Evolutionary conservation across 2,888 invertebrate species (phyloP).

Genomic region (Penaeus monodon): DNA sequence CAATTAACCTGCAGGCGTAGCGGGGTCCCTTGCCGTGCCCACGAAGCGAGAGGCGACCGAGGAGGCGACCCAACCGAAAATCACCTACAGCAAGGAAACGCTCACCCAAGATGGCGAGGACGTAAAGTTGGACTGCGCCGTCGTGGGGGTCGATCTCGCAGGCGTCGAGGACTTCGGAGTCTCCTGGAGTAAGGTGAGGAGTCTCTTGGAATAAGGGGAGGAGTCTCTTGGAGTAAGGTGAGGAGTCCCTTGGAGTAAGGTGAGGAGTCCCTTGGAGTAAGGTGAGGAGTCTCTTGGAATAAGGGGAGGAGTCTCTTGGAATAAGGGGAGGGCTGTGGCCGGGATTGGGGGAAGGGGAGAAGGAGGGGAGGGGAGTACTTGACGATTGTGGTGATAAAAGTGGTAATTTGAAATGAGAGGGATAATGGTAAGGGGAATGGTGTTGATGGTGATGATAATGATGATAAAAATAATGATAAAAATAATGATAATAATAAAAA

Average conservation of each 20-base stretch:
- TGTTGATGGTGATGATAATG: no score
- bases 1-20: not conserved
- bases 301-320: not conserved
- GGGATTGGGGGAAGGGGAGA: not conserved
- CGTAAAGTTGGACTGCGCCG: conserved; percentile 58
- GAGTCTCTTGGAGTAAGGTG: not conserved
- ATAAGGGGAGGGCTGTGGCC: not conserved
- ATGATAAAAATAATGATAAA: no score
- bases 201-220: not conserved
- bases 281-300: not conserved
- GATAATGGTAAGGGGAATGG: no score
- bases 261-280: no score
- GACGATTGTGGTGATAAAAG: no score
- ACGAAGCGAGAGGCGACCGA: not conserved
- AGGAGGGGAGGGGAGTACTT: not conserved
- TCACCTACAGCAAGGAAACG: conserved; percentile 63
- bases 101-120: conserved; percentile 39
- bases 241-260: not conserved
- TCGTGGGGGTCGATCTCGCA: conserved; percentile 55
- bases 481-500: no score
- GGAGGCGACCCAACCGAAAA: conserved; percentile 39
- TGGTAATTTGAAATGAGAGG: no score
- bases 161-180: conserved; percentile 53
- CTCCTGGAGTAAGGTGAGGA: conserved; percentile 62
- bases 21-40: conserved; percentile 6